Evolutionary conservation across 2,888 invertebrate genomes (phyloP), one percentile per base, ranked within the genome.

Genomic region (Yponomeuta malinellus): DNA sequence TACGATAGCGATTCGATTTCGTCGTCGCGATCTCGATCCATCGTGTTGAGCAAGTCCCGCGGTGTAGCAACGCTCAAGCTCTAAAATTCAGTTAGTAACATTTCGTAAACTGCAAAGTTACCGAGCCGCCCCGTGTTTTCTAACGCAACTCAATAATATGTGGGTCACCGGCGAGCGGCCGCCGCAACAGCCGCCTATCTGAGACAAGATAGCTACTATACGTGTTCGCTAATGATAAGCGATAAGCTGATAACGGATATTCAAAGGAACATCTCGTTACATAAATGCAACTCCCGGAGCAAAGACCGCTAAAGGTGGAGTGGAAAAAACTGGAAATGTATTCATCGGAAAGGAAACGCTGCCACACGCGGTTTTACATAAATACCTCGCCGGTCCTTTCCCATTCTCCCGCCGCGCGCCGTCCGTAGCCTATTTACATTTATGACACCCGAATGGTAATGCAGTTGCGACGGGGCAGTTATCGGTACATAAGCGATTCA

Each of bases 91-190:
- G 86, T 87, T 86, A 48, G 85, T 87, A 88, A 86, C 85, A 85
- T 90, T 91, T 91, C 88, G 91, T 89, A 90, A 91, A 90, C 89
- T 84, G 86, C 86, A 85, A 90, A 89, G 88, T 88, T 86, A 88
- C 87, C 86, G 85, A 88, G 82, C 86, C 85, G 88, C 87, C 86
- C 85, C 83, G 84, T 86, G 83, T 88, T 89, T 87, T 89, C 85
- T 87, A 89, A 86, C 87, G 89, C 88, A 90, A 90, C 85, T 85
- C 81, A 81, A 81, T 81, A 81, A 83, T 86, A 91, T 90, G 85
- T 90, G 79, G 91, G 89, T 87, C 90, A 86, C 48, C 23, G 33
- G 43, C 67, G 15, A 43, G 15, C 12, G 66, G 31, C 23, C 66
- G 66, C 15, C 31, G 48, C 48, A 67, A 48, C 48, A 9, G 10